Percentiles rank a stretch among this genome's conserved stretches.
These are phyloP conservation scores for Darwinula stevensoni DNA, from an alignment of 2,888 invertebrate genomes.

Conservation along the genomic window DNA sequence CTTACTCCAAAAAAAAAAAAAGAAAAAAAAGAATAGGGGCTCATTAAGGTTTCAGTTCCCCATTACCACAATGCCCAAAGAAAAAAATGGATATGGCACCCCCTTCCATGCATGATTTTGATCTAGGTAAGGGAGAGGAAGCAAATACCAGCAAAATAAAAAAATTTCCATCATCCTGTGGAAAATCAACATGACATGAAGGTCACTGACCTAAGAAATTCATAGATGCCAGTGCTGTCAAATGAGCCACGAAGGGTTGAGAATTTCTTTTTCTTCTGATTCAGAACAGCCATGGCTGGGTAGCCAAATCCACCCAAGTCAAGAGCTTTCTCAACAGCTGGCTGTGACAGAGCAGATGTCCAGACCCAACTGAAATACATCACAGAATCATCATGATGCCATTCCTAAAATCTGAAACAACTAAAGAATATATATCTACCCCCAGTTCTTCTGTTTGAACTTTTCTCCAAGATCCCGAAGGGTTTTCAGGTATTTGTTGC, in stretches of 20 bases:
- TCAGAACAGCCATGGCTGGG: constrained; percentile 90
- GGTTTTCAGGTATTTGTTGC: constrained; percentile 49
- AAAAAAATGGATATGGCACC: constrained; percentile 6
- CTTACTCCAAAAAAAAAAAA: no score
- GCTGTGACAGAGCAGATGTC: constrained; percentile 69
- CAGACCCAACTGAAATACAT: constrained; percentile 39
- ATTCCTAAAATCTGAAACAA: constrained; percentile 4
- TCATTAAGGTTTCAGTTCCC: no score
- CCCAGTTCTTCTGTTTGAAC: constrained; percentile 83
- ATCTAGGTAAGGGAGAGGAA: no score
- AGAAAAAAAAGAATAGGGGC: no score
- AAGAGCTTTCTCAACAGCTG: constrained; percentile 49
- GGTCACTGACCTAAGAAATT: constrained; percentile 34
- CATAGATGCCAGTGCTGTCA: constrained; percentile 74
- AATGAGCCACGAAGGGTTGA: constrained; percentile 75
- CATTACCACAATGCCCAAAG: no score
- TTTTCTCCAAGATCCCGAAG: constrained; percentile 49
- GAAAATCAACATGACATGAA: not conserved
- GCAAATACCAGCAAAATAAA: no score
- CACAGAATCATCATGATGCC: constrained; percentile 1
- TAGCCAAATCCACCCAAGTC: constrained; percentile 97
- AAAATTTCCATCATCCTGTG: no score
- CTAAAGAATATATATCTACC: constrained; percentile 23
- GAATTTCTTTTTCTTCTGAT: constrained; percentile 86
- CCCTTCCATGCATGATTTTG: no score